phyloP scores from a whole-genome alignment of 2,888 invertebrate species.

The Tetranychus truncatus region DNA sequence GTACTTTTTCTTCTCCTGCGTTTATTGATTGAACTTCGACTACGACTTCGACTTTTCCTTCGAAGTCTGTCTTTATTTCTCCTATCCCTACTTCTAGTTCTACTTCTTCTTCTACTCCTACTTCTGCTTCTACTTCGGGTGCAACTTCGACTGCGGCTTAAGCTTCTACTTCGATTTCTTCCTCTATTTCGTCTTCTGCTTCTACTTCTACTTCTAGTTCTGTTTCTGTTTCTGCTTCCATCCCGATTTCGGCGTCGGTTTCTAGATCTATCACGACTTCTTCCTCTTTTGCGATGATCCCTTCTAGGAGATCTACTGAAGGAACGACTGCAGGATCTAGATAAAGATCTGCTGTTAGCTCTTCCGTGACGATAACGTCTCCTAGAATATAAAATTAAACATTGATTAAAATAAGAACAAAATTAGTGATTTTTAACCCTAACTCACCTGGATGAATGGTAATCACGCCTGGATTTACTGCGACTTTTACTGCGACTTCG shows the following conservation, averaged over 20 bases:
- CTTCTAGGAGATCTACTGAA: conserved; percentile 7
- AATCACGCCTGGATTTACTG: not conserved
- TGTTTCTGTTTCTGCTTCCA: not conserved
- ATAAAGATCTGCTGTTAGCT: not conserved
- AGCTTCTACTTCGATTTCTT: conserved; percentile 1
- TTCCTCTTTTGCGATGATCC: not conserved
- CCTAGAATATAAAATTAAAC: not conserved
- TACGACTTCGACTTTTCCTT: conserved; percentile 17
- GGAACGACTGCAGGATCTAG: conserved; percentile 6
- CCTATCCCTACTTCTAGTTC: too few species aligned
- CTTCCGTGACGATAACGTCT: not conserved
- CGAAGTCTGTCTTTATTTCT: not conserved
- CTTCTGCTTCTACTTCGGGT: conserved; percentile 5
- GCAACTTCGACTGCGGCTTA: conserved; percentile 11
- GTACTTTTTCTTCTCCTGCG: conserved; percentile 3
- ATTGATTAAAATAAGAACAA: not conserved
- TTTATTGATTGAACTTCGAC: not conserved
- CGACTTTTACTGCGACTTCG: not conserved
- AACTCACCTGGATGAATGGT: not conserved
- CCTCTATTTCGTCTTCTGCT: conserved; percentile 6
- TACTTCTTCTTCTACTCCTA: conserved; percentile 7
- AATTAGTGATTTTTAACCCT: not conserved
- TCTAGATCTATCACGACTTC: not conserved
- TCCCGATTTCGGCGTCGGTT: not conserved
- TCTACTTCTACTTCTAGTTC: conserved; percentile 8